These are phyloP conservation scores for Urocolius indicus DNA, from an alignment of 2,113 vertebrate species.

Conservation along the genomic window DNA sequence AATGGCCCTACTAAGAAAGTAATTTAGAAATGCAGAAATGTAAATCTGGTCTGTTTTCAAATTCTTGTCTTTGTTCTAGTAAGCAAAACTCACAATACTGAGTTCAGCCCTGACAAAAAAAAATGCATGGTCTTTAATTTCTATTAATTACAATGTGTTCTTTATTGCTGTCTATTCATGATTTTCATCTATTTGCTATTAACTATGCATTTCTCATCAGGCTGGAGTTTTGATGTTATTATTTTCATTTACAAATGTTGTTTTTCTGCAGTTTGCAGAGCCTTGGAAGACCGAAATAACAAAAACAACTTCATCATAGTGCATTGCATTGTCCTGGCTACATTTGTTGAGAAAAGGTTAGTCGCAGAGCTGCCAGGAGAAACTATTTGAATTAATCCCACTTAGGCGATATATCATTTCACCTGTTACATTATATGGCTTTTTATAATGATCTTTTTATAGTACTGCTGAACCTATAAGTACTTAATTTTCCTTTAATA, in stretches of 20 bases:
- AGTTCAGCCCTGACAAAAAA: neutral
- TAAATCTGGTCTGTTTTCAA: neutral
- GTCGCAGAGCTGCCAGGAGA: neutral
- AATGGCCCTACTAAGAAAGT: neutral
- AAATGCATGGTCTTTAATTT: neutral
- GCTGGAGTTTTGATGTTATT: neutral
- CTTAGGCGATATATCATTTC: neutral
- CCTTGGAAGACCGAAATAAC: conserved; percentile 16
- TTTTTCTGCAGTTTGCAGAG: neutral
- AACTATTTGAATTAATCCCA: neutral
- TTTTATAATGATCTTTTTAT: conserved; percentile 32
- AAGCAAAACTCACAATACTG: neutral
- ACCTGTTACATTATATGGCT: neutral
- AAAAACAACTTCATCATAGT: conserved; percentile 25
- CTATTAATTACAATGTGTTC: neutral
- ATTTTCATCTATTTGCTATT: neutral
- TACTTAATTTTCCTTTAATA: conserved; percentile 56
- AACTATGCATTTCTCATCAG: neutral
- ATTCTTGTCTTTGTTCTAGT: neutral
- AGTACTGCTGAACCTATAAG: neutral
- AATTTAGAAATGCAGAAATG: neutral
- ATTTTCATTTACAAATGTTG: conserved; percentile 24
- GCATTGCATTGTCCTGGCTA: neutral
- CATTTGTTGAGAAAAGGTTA: neutral
- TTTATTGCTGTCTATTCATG: neutral